Base-by-base conservation (phyloP, 2,888 invertebrate species). In the Myopa tessellatipennis region DNA sequence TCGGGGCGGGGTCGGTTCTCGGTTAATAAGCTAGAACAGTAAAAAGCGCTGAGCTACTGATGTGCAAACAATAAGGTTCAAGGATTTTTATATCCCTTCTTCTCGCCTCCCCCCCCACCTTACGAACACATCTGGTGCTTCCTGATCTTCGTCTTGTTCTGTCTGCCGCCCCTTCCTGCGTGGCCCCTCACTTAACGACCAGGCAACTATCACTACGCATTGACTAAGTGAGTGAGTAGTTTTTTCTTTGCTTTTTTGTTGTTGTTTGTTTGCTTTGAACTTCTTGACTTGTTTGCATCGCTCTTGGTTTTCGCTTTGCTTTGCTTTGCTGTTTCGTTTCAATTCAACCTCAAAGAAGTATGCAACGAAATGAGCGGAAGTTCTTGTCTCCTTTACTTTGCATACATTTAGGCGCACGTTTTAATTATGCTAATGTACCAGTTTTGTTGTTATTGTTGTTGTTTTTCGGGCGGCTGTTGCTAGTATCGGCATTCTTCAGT, bases 1-100 rank as follows among this genome's bases (percentile, higher is more conserved):
- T 26, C 26, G 26, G 50, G 10, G 16, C 5, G 5, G 55, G 55
- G n/a, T 16, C n/a, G 55, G 8, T 55, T 50, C 1, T 26, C 8
- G 50, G 50, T 55, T 55, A 55, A 6, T n/a, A 67, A 67, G 26
- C 26, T 26, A 36, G 34, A 67, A 67, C 55, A 16, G 45, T 71
- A 18, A 65, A 26, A 26, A 34, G n/a, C 18, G 40, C 79, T 81
- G 81, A 85, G 81, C 84, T 83, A 82, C 85, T 83, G 85, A 84
- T 85, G 85, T 84, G 82, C 83, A 85, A 85, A 85, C 85, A 85
- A 85, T 85, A 85, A 85, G 85, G 85, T 85, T 85, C 85, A 85
- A 85, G 85, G 85, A 84, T 83, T 16, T 63, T 40, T 55, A 14
- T 55, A 55, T 55, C 55, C 55, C 8, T 16, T 6, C 55, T n/a